A percentile compares a stretch with the other conserved stretches of the same genome.
These are phyloP conservation scores for Sialis fuliginosa DNA, from an alignment of 2,888 invertebrate species.

Conservation along the genomic window DNA sequence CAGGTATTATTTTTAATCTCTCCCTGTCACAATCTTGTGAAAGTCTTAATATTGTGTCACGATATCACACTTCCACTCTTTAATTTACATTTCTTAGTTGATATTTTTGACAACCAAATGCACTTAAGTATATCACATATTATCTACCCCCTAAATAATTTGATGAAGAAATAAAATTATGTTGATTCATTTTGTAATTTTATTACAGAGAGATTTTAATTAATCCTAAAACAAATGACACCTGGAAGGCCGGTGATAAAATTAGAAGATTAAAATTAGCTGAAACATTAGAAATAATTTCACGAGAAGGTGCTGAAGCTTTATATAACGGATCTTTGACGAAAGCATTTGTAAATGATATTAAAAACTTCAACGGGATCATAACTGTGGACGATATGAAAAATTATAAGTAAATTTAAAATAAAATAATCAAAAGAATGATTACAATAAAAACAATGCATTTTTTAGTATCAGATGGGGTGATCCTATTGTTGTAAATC, in stretches of 20 bases:
- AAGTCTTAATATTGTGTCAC: too few relatives aligned
- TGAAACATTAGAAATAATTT: slow-evolving; percentile 31
- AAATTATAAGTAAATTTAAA: slow-evolving; percentile 40
- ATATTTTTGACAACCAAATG: too few relatives aligned
- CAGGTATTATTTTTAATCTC: slow-evolving; percentile 23
- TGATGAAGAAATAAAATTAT: too few relatives aligned
- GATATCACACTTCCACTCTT: too few relatives aligned
- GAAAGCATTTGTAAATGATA: slow-evolving; percentile 19
- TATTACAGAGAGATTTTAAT: slow-evolving; percentile 19
- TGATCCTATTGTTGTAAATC: slow-evolving; percentile 35
- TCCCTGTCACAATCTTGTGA: too few relatives aligned
- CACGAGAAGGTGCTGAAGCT: slow-evolving; percentile 30
- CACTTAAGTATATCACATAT: too few relatives aligned
- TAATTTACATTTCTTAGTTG: too few relatives aligned
- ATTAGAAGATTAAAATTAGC: slow-evolving; percentile 29
- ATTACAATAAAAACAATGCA: neutral
- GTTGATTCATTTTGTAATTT: too few relatives aligned
- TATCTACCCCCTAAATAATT: too few relatives aligned
- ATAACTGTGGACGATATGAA: slow-evolving; percentile 60
- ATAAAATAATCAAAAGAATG: too few relatives aligned
- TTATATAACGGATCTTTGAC: slow-evolving; percentile 38
- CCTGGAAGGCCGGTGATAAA: slow-evolving; percentile 24
- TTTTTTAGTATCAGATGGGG: slow-evolving; percentile 43
- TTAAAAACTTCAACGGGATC: slow-evolving; percentile 44
- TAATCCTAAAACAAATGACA: slow-evolving; percentile 22